phyloP scores from a whole-genome alignment of 2,113 vertebrate genomes.

The Carassius carassius region DNA sequence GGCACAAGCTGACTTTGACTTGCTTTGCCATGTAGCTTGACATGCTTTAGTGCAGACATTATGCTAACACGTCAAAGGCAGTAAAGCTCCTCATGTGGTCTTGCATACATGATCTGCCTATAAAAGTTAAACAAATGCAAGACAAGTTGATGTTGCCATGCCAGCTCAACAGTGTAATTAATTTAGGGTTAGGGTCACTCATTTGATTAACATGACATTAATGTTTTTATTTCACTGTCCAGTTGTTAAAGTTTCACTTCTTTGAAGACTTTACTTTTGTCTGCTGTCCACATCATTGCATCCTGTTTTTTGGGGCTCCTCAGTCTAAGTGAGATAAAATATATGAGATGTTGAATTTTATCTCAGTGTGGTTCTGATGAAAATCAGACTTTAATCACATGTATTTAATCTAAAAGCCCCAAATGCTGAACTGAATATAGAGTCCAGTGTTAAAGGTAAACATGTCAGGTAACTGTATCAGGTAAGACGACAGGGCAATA shows the following conservation, averaged over 20 bases:
- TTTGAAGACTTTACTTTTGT: background rate
- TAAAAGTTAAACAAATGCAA: background rate
- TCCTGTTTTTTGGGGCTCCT: background rate
- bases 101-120: background rate
- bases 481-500: background rate
- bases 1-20: no score
- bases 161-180: background rate
- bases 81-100: background rate
- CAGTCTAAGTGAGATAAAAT: background rate
- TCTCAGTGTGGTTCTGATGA: background rate
- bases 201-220: background rate
- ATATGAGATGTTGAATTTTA: background rate
- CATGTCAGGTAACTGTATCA: no score
- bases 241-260: background rate
- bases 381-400: background rate
- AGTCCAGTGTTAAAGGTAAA: background rate
- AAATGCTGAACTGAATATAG: background rate
- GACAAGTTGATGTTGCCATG: background rate
- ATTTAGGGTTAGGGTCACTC: background rate
- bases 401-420: background rate
- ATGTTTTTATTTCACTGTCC: background rate
- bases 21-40: background rate
- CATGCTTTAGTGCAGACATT: background rate
- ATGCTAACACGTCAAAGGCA: background rate
- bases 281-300: background rate